These are phyloP conservation scores for Acanthurus lineatus DNA, from an alignment of 2,797 vertebrate genomes.

Conservation along the genomic window DNA sequence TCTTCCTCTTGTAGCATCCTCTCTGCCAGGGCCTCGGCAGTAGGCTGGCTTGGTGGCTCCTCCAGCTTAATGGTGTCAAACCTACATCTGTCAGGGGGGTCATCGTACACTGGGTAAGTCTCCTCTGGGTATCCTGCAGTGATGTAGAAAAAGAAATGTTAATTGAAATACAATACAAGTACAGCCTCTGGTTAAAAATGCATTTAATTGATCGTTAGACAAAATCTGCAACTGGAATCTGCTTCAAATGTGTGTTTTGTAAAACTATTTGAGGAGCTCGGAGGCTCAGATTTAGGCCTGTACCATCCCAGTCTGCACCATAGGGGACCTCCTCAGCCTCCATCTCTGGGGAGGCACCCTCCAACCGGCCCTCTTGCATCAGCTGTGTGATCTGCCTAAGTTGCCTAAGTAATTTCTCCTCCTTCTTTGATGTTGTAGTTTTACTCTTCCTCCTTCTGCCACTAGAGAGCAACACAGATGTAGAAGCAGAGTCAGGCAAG, in stretches of 20 bases:
- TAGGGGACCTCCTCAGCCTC: conserved; percentile 96
- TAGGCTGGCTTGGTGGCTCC: conserved; percentile 82
- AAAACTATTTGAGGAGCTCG: neutral
- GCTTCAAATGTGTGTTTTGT: neutral
- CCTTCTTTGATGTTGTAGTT: conserved; percentile 84
- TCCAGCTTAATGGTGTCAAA: conserved; percentile 77
- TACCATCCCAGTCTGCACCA: conserved; percentile 95
- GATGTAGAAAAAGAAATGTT: conserved; percentile 3
- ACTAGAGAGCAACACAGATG: conserved; percentile 66
- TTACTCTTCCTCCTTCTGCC: conserved; percentile 81
- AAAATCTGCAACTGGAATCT: neutral
- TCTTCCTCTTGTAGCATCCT: conserved; percentile 88
- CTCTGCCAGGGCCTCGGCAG: conserved; percentile 95
- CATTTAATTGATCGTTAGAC: neutral
- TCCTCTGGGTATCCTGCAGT: conserved; percentile 94
- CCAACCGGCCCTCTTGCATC: conserved; percentile 92
- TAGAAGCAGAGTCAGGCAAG: conserved; percentile 8
- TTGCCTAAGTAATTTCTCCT: conserved; percentile 90
- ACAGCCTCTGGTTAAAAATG: neutral
- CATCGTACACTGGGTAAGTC: conserved; percentile 90
- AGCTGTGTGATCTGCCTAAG: conserved; percentile 90
- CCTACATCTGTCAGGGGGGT: conserved; percentile 60
- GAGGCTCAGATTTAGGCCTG: neutral
- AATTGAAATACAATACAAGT: neutral
- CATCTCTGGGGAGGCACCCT: conserved; percentile 92